A percentile compares a stretch with the other conserved stretches of the same genome.
phyloP scores from a whole-genome alignment of 2,113 vertebrate genomes.

The Nyctereutes procyonoides region DNA sequence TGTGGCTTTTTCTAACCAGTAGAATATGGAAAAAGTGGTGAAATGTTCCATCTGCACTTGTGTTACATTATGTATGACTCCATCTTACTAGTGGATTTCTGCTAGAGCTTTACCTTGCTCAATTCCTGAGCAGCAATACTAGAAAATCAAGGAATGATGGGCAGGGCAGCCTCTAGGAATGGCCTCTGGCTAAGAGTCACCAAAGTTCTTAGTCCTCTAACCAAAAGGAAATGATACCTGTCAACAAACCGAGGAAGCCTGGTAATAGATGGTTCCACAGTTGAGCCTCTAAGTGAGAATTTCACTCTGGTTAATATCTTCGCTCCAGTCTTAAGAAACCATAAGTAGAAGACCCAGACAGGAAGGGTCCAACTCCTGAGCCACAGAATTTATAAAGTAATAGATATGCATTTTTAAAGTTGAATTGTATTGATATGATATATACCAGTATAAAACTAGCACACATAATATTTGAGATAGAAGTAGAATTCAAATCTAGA shows the following conservation, averaged over 20 bases:
- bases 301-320: not conserved
- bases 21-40: not conserved
- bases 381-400: not conserved
- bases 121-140: not conserved
- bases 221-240: not conserved
- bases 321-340: not conserved
- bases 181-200: not conserved
- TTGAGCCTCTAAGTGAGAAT: not conserved
- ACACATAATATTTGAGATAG: not conserved
- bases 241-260: no score
- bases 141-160: not conserved
- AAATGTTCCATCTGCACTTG: not conserved
- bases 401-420: not conserved
- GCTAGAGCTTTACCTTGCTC: not conserved
- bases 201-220: not conserved
- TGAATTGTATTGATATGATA: not conserved
- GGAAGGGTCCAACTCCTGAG: not conserved
- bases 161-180: accelerated
- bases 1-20: not conserved
- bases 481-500: not conserved
- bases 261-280: not conserved
- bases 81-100: not conserved
- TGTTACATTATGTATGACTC: not conserved
- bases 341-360: not conserved
- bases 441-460: not conserved